These are phyloP conservation scores for Gymnothorax reevesii DNA, from an alignment of 2,797 vertebrate species.

Conservation along the genomic window DNA sequence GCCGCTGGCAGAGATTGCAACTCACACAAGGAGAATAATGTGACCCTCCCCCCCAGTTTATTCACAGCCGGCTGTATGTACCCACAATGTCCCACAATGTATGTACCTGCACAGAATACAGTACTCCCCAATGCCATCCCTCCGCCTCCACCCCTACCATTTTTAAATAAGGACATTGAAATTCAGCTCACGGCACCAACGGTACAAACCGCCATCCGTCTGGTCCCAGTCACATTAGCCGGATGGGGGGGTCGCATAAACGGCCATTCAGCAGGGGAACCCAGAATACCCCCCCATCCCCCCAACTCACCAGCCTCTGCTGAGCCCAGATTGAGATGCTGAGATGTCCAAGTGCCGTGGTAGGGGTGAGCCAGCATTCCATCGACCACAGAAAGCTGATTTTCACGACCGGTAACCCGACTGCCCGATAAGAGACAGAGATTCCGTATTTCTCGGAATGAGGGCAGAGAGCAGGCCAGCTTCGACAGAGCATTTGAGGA, in stretches of 20 bases:
- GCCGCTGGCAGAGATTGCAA: background rate
- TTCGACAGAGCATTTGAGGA: background rate
- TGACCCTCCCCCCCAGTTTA: background rate
- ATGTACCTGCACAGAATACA: background rate
- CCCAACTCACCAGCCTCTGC: background rate
- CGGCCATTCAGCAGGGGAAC: background rate
- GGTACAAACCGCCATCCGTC: background rate
- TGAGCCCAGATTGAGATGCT: constrained; percentile 40
- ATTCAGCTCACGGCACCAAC: background rate
- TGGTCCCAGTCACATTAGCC: background rate
- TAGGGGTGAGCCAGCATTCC: background rate
- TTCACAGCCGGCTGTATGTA: too few species aligned
- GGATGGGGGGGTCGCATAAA: background rate
- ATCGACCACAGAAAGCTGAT: background rate
- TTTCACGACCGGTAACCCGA: background rate
- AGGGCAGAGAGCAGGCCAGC: background rate
- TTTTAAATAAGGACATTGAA: background rate
- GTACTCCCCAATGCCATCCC: too few species aligned
- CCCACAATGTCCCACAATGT: background rate
- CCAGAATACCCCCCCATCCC: background rate
- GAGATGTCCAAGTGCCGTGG: background rate
- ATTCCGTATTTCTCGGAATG: too few species aligned
- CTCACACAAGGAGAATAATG: background rate
- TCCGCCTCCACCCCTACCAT: too few species aligned
- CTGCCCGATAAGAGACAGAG: too few species aligned